These are phyloP conservation scores for Catharus bicknelli DNA, from an alignment of 2,113 vertebrate species.

Conservation along the genomic window DNA sequence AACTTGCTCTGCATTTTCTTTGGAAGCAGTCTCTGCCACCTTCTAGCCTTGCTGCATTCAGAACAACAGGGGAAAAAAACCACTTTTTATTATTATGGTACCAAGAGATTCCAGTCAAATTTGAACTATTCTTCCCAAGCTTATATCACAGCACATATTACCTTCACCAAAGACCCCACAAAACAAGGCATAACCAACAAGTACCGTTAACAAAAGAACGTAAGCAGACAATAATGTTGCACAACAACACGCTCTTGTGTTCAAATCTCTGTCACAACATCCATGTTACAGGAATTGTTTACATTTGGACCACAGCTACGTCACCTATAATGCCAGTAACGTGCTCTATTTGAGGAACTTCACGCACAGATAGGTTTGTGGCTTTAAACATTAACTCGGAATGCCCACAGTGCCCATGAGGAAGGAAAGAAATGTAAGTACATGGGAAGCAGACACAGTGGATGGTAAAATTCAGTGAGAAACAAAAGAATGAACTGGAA, in stretches of 20 bases:
- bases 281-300: background rate
- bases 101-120: background rate
- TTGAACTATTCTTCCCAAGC: background rate
- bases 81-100: background rate
- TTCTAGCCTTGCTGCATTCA: background rate
- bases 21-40: background rate
- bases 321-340: background rate
- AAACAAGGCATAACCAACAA: background rate
- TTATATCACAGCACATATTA: background rate
- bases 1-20: background rate
- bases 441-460: background rate
- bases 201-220: background rate
- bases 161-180: background rate
- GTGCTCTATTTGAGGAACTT: background rate
- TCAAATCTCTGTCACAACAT: background rate
- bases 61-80: background rate
- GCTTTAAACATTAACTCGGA: conserved; percentile 38
- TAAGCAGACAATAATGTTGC: background rate
- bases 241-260: rapidly evolving
- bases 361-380: background rate
- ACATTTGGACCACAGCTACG: background rate
- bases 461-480: background rate
- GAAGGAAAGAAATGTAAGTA: background rate
- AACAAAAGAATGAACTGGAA: background rate
- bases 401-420: background rate